These are phyloP conservation scores for Carettochelys insculpta DNA, from an alignment of 2,113 vertebrate genomes.

Conservation along the genomic window DNA sequence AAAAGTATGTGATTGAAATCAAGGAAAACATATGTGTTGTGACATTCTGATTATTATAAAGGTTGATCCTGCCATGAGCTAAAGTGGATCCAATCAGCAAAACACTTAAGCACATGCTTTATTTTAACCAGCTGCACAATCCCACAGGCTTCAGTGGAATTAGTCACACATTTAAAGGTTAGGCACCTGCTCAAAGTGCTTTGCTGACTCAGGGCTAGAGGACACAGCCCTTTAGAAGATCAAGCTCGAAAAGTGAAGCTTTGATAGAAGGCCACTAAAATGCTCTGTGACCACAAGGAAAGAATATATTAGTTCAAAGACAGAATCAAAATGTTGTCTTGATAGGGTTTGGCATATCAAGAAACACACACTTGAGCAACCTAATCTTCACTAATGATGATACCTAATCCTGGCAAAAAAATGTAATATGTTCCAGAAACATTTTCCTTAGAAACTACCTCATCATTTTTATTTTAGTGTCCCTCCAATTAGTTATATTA, in stretches of 20 bases:
- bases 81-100: neutral
- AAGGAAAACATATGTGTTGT: neutral
- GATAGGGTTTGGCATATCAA: neutral
- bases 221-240: neutral
- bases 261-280: neutral
- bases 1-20: neutral
- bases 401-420: neutral
- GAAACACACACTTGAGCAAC: neutral
- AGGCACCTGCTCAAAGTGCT: neutral
- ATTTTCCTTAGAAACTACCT: neutral
- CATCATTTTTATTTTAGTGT: neutral
- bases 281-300: neutral
- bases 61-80: neutral
- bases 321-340: neutral
- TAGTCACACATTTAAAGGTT: neutral
- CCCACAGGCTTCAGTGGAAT: neutral
- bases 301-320: neutral
- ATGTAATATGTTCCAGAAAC: neutral
- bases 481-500: neutral
- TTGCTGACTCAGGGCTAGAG: neutral
- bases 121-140: neutral
- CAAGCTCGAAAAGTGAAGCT: neutral
- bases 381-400: neutral
- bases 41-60: neutral
- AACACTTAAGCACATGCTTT: neutral